Evolutionary conservation across 2,888 invertebrate species (phyloP), one percentile per base, ranked within the genome.

Genomic region (Ormyrus rosae): DNA sequence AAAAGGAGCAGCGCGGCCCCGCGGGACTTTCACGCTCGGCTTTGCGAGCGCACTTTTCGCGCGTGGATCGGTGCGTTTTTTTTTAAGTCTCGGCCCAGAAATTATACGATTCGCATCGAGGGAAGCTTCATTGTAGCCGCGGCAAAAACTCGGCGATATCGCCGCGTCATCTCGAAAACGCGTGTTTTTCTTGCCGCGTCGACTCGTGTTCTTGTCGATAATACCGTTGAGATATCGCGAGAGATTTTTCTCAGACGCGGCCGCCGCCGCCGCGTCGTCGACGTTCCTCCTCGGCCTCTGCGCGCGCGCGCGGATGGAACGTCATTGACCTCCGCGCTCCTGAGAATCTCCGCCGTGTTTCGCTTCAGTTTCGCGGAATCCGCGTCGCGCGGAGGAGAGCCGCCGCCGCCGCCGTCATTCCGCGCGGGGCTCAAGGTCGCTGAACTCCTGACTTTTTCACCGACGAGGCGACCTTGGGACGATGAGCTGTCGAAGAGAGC

Each of bases 211-310:
- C 13, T 19, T 0, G 19, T 19, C 19, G 19, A 19, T 19, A 19
- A 19, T 19, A 19, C 19, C 19, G 19, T 19, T 19, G 1, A 67
- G 51, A 13, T 48, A 19, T 19, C 19, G 48, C 48, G 64, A 48
- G 64, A 7, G n/a, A 48, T n/a, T 50, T 11, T 50, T 11, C 8
- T 11, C 9, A n/a, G 48, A 50, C 0, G 0, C 34, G 45, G 45
- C 8, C 7, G 56, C 58, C 64, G 64, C 1, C 48, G 19, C 19
- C 55, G 11, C 68, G 68, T 68, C 68, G 45, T 68, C 55, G 68
- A 68, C 68, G 55, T 55, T 68, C 45, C 19, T 19, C 19, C 19
- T 19, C 19, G 19, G 19, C 19, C 19, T 19, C n/a, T n/a, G n/a
- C n/a, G n/a, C n/a, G 0, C 1, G 19, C 0, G 19, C 19, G 19